phyloP scores from a whole-genome alignment of 2,113 vertebrate species.

The Falco punctatus region DNA sequence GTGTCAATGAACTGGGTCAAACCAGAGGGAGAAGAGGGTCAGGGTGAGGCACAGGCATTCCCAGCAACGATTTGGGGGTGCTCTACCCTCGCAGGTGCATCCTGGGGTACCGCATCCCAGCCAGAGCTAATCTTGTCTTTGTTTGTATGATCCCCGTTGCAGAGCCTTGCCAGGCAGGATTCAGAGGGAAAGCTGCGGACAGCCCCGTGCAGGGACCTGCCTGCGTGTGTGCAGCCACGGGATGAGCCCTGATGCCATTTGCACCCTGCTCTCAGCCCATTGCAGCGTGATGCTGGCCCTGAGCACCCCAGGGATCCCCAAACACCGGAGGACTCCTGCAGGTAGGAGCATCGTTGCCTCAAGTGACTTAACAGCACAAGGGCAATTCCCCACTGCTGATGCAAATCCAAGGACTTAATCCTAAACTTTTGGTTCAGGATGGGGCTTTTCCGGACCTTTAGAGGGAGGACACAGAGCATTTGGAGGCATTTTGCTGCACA shows the following conservation, averaged over 20 bases:
- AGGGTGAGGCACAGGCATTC: not conserved
- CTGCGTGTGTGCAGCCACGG: fast-evolving
- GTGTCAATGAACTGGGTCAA: slow-evolving; percentile 76
- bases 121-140: not conserved
- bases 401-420: not conserved
- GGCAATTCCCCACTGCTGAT: not conserved
- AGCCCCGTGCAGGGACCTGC: not conserved
- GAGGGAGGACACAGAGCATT: not conserved
- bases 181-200: not conserved
- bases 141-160: fast-evolving
- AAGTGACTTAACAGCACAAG: not conserved
- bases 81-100: fast-evolving
- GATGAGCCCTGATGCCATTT: not conserved
- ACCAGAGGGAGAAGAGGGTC: not conserved
- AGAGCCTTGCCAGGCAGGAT: fast-evolving
- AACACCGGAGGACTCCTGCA: not conserved
- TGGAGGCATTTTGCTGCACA: not conserved
- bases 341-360: fast-evolving
- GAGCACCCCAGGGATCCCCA: not conserved
- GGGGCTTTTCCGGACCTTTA: not conserved
- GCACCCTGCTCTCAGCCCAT: not conserved
- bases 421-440: not conserved
- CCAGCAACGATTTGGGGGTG: not conserved
- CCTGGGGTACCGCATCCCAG: no score
- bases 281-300: fast-evolving